A percentile compares a stretch with the other conserved stretches of the same genome.
Conservation (phyloP, 2,888 invertebrate genomes). For the Amphipoea oculea region DNA sequence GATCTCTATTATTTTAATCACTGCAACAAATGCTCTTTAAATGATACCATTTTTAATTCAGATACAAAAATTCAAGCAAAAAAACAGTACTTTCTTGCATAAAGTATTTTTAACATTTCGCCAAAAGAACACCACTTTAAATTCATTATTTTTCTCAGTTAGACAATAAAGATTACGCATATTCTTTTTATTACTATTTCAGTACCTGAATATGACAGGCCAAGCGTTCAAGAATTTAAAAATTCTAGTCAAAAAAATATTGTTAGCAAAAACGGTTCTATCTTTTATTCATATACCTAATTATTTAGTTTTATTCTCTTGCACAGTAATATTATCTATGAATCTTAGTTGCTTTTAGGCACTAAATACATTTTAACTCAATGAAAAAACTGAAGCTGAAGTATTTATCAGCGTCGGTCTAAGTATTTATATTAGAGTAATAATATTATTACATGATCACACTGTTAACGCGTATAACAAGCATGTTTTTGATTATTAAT, state of each 20-base stretch:
- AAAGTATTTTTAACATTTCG: neutral
- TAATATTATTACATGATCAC: conserved; percentile 7
- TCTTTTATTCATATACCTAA: neutral
- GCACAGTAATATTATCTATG: conserved; percentile 4
- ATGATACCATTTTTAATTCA: neutral
- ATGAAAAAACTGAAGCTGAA: neutral
- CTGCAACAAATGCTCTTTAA: neutral
- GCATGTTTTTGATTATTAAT: conserved; percentile 42
- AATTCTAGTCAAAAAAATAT: neutral
- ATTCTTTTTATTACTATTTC: conserved; percentile 6
- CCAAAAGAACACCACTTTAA: conserved; percentile 9
- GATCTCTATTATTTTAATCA: neutral
- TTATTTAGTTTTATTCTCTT: conserved; percentile 6
- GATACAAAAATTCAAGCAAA: neutral
- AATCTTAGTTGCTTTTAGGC: conserved; percentile 7
- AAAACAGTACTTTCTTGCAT: neutral
- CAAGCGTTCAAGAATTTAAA: conserved; percentile 16
- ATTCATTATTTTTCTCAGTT: conserved; percentile 5
- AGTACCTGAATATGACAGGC: conserved; percentile 4
- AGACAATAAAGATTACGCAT: conserved; percentile 36
- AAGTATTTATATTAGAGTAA: neutral
- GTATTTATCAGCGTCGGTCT: neutral
- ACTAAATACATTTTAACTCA: conserved; percentile 7
- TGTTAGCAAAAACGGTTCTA: neutral
- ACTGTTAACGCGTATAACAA: conserved; percentile 44